Evolutionary conservation across 2,113 vertebrate genomes (phyloP).

Genomic region (Tringa solitaria): DNA sequence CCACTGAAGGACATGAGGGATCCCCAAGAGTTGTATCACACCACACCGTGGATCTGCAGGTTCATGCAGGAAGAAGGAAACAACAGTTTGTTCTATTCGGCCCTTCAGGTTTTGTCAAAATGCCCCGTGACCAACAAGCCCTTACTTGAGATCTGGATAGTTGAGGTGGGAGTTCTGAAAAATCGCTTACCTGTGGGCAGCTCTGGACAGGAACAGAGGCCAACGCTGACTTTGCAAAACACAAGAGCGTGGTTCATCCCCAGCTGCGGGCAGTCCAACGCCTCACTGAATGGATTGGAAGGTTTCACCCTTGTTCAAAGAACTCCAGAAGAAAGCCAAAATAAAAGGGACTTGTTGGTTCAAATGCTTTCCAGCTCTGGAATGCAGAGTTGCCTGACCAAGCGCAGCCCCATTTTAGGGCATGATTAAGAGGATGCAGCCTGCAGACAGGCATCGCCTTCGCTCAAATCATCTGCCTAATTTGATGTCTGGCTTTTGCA

Average conservation of each 20-base stretch:
- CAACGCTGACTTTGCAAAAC: not conserved
- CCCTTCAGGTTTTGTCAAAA: not conserved
- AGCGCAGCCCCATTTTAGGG: not conserved
- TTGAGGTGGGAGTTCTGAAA: not conserved
- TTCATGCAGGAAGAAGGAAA: not conserved
- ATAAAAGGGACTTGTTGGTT: not conserved
- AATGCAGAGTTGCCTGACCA: not conserved
- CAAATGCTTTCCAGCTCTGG: not conserved
- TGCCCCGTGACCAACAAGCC: fast-evolving
- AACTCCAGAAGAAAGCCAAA: not conserved
- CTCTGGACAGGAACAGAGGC: not conserved
- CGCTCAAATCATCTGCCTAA: not conserved
- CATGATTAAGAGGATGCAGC: not conserved
- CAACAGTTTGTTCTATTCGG: not conserved
- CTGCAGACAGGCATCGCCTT: not conserved
- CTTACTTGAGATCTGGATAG: not conserved
- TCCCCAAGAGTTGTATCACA: not conserved
- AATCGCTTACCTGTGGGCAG: not conserved
- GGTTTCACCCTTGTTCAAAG: not conserved
- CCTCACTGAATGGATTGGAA: not conserved
- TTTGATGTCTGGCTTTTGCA: not conserved
- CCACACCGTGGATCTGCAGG: not conserved
- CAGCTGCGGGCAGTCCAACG: not conserved
- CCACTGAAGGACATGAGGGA: not conserved
- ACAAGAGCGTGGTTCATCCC: fast-evolving